Evolutionary conservation across 1,140 invertebrate species (phyloP).

Genomic region (Euura saliciscinereae): DNA sequence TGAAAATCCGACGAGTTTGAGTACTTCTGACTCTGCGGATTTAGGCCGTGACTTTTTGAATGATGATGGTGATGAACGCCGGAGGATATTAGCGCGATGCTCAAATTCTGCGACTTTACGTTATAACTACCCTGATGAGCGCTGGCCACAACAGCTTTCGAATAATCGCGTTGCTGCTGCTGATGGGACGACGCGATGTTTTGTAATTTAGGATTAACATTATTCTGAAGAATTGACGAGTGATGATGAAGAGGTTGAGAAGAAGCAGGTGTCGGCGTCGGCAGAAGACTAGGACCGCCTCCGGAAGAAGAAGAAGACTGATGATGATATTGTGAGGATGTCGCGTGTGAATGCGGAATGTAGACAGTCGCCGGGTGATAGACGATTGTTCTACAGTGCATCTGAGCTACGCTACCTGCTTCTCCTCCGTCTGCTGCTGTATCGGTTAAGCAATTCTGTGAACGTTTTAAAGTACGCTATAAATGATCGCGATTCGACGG

Average conservation of each 20-base stretch:
- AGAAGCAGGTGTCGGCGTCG: conserved; percentile 35
- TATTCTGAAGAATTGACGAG: background rate
- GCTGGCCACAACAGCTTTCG: background rate
- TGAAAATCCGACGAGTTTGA: conserved; percentile 23
- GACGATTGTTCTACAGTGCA: conserved; percentile 48
- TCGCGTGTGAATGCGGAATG: conserved; percentile 39
- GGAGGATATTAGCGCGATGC: conserved; percentile 3
- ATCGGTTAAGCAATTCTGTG: conserved; percentile 39
- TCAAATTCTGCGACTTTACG: conserved; percentile 9
- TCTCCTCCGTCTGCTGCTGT: conserved; percentile 36
- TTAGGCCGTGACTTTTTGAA: conserved; percentile 4
- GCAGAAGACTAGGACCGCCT: conserved; percentile 42
- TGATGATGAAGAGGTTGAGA: background rate
- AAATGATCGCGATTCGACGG: conserved; percentile 43
- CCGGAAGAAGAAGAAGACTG: conserved; percentile 22
- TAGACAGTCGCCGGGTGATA: conserved; percentile 48
- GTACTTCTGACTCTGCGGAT: conserved; percentile 29
- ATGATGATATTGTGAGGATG: conserved; percentile 23
- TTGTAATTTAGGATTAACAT: background rate
- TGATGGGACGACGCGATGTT: background rate
- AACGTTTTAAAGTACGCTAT: conserved; percentile 27
- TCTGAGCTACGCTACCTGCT: conserved; percentile 30
- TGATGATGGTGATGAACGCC: conserved; percentile 10
- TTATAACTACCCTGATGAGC: background rate
- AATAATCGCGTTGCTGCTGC: background rate